Conservation (phyloP, 2,888 invertebrate genomes). For the Zygogramma bicolorata region DNA sequence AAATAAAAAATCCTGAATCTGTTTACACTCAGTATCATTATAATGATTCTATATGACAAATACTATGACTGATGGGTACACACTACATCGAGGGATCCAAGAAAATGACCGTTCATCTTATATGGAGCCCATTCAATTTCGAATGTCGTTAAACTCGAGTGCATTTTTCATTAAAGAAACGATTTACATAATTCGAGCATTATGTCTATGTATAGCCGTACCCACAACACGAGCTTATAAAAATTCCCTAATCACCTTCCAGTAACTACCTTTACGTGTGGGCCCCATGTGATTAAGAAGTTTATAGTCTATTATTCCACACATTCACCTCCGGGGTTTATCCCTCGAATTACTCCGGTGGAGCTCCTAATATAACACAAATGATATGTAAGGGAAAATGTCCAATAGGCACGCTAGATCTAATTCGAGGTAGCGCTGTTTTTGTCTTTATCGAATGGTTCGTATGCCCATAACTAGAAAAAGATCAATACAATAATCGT, state of each 20-base stretch:
- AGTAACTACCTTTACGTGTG: slow-evolving; percentile 46
- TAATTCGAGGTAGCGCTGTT: slow-evolving; percentile 22
- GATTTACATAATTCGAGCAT: slow-evolving; percentile 28
- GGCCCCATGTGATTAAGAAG: slow-evolving; percentile 42
- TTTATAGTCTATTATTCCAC: slow-evolving; percentile 47
- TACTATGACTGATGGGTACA: no score
- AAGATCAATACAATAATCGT: no score
- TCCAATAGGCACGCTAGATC: slow-evolving; percentile 39
- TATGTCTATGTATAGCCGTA: slow-evolving; percentile 14
- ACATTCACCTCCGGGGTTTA: slow-evolving; percentile 46
- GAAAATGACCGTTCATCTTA: neutral
- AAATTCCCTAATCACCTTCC: slow-evolving; percentile 33
- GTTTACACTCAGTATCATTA: no score
- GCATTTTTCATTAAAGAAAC: neutral
- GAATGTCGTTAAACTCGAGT: neutral
- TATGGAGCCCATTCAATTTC: neutral
- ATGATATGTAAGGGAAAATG: slow-evolving; percentile 52
- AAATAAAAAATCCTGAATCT: no score
- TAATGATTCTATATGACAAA: no score
- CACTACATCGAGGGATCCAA: no score
- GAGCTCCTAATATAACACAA: slow-evolving; percentile 51
- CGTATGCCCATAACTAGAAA: neutral
- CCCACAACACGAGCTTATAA: slow-evolving; percentile 17
- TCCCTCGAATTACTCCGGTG: slow-evolving; percentile 50
- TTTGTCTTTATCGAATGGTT: neutral